Base-by-base conservation (phyloP, 2,113 vertebrate species). In the Melanerpes formicivorus region DNA sequence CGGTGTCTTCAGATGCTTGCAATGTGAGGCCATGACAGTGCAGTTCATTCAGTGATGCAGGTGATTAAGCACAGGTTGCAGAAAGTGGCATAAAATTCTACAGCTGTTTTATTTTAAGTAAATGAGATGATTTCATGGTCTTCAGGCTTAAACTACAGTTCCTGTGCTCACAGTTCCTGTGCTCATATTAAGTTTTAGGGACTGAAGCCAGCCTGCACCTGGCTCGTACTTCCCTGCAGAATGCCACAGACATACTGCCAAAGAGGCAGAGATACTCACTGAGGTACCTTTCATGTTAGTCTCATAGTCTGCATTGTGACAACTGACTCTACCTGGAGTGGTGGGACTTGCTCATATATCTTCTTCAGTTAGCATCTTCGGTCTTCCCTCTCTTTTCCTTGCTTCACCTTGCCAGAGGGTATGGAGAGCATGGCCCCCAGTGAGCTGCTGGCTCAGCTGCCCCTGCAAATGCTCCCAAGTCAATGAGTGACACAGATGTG, bases 401-500 rank as follows among this genome's bases (percentile, higher is more conserved):
- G 50, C 5, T 29, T 80, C 75, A 27, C 25, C 19, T 70, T 62
- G 50, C 55, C 26, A 73, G 27, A 52, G 21, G 29, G 17, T 10
- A 12, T 2, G 3, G 58, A 75, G 26, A 22, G 22, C 11, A 22
- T 1, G 3, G 44, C 48, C 50, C 18, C 25, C 30, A 44, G 42
- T 0, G 3, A 65, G 75, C 67, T 76, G 27, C 66, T 84, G 67
- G 54, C 37, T 75, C 59, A 65, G 64, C 32, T 86, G 52, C 69
- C 84, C 32, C 71, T 79, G 27, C 22, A 78, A 76, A 69, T 0
- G 0, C 7, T 82, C 32, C 27, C 1, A 3, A 59, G 82, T 70
- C 34, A 9, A 14, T 18, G 34, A 81, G 52, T 0, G 1, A 42
- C 18, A 32, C 59, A 91, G 32, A 26, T 0, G 0, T 1, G 1